Evolutionary conservation across 2,797 vertebrate genomes (phyloP).

Genomic region (Psittacula derbiana): DNA sequence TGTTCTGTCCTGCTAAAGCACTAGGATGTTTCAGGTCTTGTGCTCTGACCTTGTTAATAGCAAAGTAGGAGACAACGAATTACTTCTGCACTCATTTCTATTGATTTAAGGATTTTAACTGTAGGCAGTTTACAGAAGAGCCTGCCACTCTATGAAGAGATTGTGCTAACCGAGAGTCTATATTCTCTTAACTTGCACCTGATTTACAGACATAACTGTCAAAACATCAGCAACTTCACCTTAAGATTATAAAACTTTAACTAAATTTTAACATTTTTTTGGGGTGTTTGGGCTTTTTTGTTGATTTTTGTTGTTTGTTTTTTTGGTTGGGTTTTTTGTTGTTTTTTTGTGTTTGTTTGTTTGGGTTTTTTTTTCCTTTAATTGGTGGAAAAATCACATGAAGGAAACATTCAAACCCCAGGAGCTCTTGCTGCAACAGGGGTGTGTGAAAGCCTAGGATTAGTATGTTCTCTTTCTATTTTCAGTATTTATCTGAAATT

Average conservation of each 20-base stretch:
- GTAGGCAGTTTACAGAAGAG: not conserved
- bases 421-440: not conserved
- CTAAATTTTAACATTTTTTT: not conserved
- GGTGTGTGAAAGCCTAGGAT: not conserved
- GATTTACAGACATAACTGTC: not conserved
- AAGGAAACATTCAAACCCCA: not conserved
- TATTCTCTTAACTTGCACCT: not conserved
- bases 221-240: not conserved
- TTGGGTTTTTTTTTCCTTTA: not conserved
- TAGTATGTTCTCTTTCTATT: not conserved
- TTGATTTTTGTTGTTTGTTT: too few species aligned
- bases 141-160: not conserved
- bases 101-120: slow-evolving; percentile 5
- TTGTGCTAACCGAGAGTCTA: not conserved
- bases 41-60: not conserved
- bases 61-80: not conserved
- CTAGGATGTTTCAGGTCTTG: not conserved
- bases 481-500: not conserved
- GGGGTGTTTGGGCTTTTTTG: too few species aligned
- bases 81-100: not conserved
- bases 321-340: too few species aligned
- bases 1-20: not conserved
- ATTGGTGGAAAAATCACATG: not conserved
- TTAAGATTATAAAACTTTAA: not conserved
- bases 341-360: too few species aligned